These are phyloP conservation scores for Rhynchotus rufescens DNA, from an alignment of 2,797 vertebrate species.

Conservation along the genomic window DNA sequence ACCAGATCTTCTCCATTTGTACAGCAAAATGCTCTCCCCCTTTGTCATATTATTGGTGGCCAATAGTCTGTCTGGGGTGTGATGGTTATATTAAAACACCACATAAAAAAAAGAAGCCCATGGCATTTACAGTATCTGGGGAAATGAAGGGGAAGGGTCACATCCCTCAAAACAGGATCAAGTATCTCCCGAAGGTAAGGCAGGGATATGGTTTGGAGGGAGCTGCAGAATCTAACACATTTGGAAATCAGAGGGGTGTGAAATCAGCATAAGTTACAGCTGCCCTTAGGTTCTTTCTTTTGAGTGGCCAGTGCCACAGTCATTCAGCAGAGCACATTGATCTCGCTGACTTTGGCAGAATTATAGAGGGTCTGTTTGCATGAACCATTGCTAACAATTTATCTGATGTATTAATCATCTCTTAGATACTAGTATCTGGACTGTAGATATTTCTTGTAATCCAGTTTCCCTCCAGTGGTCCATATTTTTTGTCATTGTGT, in stretches of 20 bases:
- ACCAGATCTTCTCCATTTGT: neutral
- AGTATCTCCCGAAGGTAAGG: neutral
- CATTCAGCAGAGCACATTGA: constrained; percentile 62
- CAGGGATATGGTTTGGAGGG: neutral
- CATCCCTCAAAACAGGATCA: neutral
- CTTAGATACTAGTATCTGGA: constrained; percentile 22
- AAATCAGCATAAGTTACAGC: constrained; percentile 66
- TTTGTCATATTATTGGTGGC: neutral
- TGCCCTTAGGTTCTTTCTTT: constrained; percentile 61
- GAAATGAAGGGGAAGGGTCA: neutral
- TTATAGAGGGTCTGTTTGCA: constrained; percentile 64
- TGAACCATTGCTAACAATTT: constrained; percentile 61
- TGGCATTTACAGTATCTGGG: constrained; percentile 9
- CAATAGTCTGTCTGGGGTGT: neutral
- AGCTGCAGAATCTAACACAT: constrained; percentile 51
- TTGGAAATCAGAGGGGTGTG: constrained; percentile 46
- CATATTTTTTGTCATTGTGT: neutral
- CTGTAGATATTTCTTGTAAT: constrained; percentile 33
- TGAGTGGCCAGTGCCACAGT: constrained; percentile 64
- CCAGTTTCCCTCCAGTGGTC: neutral
- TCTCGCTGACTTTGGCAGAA: constrained; percentile 69
- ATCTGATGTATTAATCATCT: constrained; percentile 67
- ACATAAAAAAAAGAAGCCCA: neutral
- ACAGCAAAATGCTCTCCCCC: neutral
- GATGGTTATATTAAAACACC: neutral